Evolutionary conservation across 2,113 vertebrate genomes (phyloP).

Genomic region (Rhineura floridana): DNA sequence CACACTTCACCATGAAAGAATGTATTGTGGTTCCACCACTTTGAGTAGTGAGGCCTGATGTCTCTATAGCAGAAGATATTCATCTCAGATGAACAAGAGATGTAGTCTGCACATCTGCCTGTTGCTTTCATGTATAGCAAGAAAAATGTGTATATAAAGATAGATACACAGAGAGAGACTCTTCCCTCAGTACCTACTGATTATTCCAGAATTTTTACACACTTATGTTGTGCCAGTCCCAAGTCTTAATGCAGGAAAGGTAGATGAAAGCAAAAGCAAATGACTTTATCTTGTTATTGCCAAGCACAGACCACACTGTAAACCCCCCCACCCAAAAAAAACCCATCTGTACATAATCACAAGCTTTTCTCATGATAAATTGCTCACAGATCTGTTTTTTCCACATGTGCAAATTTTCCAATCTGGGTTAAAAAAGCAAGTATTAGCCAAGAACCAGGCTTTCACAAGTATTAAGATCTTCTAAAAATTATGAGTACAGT

Average conservation of each 20-base stretch:
- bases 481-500: too few relatives aligned
- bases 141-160: background rate
- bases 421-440: background rate
- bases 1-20: background rate
- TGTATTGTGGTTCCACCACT: background rate
- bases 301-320: background rate
- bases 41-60: background rate
- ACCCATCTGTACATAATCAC: background rate
- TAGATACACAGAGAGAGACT: background rate
- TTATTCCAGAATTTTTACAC: background rate
- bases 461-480: background rate
- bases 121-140: background rate
- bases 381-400: background rate
- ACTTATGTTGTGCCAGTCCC: too few relatives aligned
- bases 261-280: background rate
- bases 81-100: background rate
- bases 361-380: background rate
- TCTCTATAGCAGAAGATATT: background rate
- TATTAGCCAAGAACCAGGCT: background rate
- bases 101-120: background rate
- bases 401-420: background rate
- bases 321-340: too few relatives aligned
- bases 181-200: background rate
- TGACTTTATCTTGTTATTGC: background rate
- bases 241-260: background rate